phyloP scores from a whole-genome alignment of 2,797 vertebrate genomes.

The Manis javanica region DNA sequence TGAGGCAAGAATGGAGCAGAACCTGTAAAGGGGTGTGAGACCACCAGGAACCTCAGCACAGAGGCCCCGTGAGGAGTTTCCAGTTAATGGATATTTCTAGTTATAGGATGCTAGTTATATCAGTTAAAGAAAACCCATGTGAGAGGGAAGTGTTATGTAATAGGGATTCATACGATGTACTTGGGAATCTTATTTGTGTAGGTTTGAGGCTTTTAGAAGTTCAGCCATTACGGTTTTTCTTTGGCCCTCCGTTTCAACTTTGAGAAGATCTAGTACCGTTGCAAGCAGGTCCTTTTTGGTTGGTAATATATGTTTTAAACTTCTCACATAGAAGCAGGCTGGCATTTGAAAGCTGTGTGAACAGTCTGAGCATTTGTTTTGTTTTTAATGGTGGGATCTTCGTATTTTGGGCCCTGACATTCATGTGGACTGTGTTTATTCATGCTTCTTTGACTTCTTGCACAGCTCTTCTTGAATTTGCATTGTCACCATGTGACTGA shows the following conservation, averaged over 20 bases:
- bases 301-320: background rate
- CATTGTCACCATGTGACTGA: slow-evolving; percentile 65
- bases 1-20: background rate
- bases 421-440: slow-evolving; percentile 60
- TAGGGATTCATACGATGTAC: background rate
- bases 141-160: accelerated
- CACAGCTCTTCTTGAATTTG: slow-evolving; percentile 69
- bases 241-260: background rate
- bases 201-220: background rate
- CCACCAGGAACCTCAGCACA: background rate
- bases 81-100: background rate
- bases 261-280: background rate
- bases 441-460: slow-evolving; percentile 75
- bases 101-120: background rate
- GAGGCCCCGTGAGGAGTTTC: background rate
- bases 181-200: background rate
- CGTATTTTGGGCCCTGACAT: slow-evolving; percentile 62
- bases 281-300: slow-evolving; percentile 11
- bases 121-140: background rate
- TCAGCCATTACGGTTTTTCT: background rate
- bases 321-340: slow-evolving; percentile 66
- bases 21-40: background rate
- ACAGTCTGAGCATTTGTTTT: slow-evolving; percentile 74
- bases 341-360: slow-evolving; percentile 59
- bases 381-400: slow-evolving; percentile 76